Conservation (phyloP, 2,888 invertebrate genomes). For the Saturnia japonica region DNA sequence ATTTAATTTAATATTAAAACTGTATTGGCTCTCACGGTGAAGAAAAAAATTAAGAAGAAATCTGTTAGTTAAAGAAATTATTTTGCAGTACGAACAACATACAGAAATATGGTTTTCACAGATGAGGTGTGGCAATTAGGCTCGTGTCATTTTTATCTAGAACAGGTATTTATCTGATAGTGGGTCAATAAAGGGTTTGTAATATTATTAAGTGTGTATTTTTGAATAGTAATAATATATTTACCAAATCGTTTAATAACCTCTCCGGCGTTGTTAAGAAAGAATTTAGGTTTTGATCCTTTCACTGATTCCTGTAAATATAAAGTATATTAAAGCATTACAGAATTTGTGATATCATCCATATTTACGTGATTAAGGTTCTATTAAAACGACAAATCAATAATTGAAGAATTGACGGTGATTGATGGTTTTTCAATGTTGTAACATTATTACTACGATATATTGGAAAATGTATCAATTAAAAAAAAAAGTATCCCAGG, state of each 20-base stretch:
- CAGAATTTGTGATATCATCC: not conserved
- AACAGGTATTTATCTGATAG: not conserved
- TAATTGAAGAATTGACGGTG: not conserved
- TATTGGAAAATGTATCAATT: not conserved
- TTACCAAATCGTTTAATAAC: conserved; percentile 75
- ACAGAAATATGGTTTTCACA: not conserved
- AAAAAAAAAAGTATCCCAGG: too few relatives aligned
- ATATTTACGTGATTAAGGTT: not conserved
- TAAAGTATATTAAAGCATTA: not conserved
- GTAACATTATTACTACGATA: not conserved
- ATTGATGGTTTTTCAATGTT: not conserved
- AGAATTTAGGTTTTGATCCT: conserved; percentile 75
- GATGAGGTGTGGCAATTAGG: not conserved
- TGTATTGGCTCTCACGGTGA: too few relatives aligned
- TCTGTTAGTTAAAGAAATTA: too few relatives aligned
- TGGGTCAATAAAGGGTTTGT: not conserved
- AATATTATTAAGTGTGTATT: not conserved
- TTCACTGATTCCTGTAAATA: conserved; percentile 69
- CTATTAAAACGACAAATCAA: not conserved
- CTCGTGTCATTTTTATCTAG: too few relatives aligned
- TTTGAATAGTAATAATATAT: conserved; percentile 24
- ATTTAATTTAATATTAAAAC: too few relatives aligned
- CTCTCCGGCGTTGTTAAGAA: conserved; percentile 78
- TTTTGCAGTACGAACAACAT: too few relatives aligned
- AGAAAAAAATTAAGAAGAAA: too few relatives aligned